These are phyloP conservation scores for Nyctibius grandis DNA, from an alignment of 2,797 vertebrate genomes.

Conservation along the genomic window DNA sequence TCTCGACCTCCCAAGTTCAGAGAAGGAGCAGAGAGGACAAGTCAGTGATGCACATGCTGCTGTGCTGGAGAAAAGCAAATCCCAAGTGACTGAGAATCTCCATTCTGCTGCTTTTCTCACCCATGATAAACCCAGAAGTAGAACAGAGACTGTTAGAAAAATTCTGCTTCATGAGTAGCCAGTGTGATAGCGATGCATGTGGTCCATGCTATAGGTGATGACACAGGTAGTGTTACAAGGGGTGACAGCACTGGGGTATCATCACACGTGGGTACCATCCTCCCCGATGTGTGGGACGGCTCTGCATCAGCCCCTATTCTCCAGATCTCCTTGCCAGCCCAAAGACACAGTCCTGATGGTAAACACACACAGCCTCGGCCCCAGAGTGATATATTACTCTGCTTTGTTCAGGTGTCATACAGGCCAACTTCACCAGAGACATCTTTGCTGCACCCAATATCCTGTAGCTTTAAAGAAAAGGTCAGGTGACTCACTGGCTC, in stretches of 20 bases:
- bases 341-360: accelerated
- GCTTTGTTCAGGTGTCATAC: neutral
- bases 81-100: neutral
- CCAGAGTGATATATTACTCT: neutral
- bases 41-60: neutral
- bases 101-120: neutral
- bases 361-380: neutral
- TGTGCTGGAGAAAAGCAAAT: neutral
- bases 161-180: neutral
- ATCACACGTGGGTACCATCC: neutral
- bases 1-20: neutral
- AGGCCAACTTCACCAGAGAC: neutral
- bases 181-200: neutral
- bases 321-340: neutral
- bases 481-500: neutral
- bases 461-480: neutral
- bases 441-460: neutral
- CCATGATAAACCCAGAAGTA: neutral
- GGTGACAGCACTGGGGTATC: neutral
- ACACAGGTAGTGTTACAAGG: neutral
- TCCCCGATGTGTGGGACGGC: accelerated
- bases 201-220: neutral
- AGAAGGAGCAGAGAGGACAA: neutral
- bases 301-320: neutral
- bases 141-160: neutral